These are phyloP conservation scores for Patiria miniata DNA, from an alignment of 35 echinoderm and acorn worm species.

Conservation along the genomic window DNA sequence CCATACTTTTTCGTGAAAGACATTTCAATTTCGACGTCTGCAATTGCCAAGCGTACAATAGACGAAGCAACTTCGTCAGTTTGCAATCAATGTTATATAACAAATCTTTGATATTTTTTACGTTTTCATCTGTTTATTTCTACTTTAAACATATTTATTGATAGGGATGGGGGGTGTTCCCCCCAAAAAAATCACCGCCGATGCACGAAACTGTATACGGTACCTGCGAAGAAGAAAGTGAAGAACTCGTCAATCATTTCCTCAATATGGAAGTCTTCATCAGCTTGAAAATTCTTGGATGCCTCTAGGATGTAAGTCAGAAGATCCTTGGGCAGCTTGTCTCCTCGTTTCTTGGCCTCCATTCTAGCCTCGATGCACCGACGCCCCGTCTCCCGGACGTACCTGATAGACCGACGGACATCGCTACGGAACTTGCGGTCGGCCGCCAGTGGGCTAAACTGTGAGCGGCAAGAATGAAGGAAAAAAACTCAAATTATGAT, in stretches of 20 bases:
- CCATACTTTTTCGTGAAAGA: too few relatives aligned
- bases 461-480: neutral
- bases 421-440: conserved; percentile 41
- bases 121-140: too few relatives aligned
- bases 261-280: conserved; percentile 35
- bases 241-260: conserved; percentile 79
- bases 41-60: too few relatives aligned
- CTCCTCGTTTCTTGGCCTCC: conserved; percentile 32
- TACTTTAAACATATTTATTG: too few relatives aligned
- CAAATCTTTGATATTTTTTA: too few relatives aligned
- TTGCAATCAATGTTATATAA: too few relatives aligned
- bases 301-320: conserved; percentile 61
- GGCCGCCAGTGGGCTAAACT: neutral
- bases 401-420: conserved; percentile 3
- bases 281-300: conserved; percentile 8
- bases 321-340: conserved; percentile 52
- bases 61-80: too few relatives aligned
- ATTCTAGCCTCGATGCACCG: conserved; percentile 37
- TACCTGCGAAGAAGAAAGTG: conserved; percentile 78
- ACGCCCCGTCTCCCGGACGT: conserved; percentile 42
- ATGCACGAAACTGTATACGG: too few relatives aligned
- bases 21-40: too few relatives aligned
- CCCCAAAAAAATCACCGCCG: too few relatives aligned
- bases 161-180: too few relatives aligned
- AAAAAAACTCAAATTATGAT: too few relatives aligned